A percentile compares a stretch with the other conserved stretches of the same genome.
Evolutionary conservation across 2,797 vertebrate species (phyloP).

Genomic region (Sebastes alutus): DNA sequence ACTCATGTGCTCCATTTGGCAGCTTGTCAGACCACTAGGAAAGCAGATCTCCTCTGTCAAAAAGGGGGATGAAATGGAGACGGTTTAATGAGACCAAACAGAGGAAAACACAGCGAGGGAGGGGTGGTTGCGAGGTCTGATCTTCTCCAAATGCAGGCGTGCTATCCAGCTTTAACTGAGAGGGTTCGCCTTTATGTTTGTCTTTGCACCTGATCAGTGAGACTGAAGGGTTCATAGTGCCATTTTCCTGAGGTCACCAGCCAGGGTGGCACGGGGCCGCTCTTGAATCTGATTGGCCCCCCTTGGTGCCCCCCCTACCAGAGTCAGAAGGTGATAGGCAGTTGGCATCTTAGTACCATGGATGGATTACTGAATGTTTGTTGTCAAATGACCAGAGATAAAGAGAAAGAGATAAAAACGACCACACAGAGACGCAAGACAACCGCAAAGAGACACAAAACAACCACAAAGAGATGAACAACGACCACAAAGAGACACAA

Average conservation of each 20-base stretch:
- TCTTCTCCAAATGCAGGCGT: neutral
- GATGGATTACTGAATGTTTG: neutral
- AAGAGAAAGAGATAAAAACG: neutral
- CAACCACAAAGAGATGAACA: neutral
- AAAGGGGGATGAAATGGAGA: slow-evolving; percentile 41
- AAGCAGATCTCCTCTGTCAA: slow-evolving; percentile 46
- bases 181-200: neutral
- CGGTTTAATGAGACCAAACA: slow-evolving; percentile 37
- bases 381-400: neutral
- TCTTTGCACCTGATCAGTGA: neutral
- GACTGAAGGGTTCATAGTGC: neutral
- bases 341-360: neutral
- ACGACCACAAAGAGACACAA: neutral
- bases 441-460: neutral
- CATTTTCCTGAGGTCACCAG: neutral
- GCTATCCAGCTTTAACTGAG: neutral
- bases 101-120: slow-evolving; percentile 6
- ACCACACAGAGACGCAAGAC: neutral
- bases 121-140: neutral
- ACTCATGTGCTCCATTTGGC: slow-evolving; percentile 62
- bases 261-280: neutral
- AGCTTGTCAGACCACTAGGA: slow-evolving; percentile 47
- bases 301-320: neutral
- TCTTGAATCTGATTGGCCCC: neutral
- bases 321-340: neutral